phyloP scores from a whole-genome alignment of 2,797 vertebrate genomes.

The Paratrypauchen microcephalus region DNA sequence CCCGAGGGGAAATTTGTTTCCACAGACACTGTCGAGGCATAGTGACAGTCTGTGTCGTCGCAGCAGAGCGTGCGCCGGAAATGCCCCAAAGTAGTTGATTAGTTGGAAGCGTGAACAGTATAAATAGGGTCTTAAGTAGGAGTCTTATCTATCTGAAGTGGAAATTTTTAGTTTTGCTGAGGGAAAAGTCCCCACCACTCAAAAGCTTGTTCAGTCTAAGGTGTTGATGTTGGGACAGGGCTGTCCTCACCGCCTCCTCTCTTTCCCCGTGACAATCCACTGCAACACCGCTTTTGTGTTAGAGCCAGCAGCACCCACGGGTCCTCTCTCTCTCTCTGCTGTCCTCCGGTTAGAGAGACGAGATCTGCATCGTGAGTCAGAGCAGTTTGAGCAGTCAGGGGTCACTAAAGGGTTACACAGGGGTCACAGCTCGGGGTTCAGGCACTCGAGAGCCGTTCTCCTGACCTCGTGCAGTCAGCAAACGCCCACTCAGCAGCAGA shows the following conservation, averaged over 20 bases:
- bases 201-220: conserved; percentile 58
- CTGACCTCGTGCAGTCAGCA: conserved; percentile 67
- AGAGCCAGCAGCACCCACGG: conserved; percentile 35
- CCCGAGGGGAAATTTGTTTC: too few species aligned
- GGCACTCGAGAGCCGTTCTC: conserved; percentile 47
- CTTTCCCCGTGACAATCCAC: conserved; percentile 63
- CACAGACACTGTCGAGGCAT: too few species aligned
- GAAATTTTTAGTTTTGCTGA: not conserved
- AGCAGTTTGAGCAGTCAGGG: conserved; percentile 44
- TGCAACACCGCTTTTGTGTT: conserved; percentile 67
- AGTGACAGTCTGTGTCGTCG: too few species aligned
- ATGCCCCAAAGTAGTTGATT: not conserved
- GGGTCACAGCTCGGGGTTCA: conserved; percentile 60
- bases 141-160: not conserved
- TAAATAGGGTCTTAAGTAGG: not conserved
- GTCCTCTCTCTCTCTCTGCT: conserved; percentile 23
- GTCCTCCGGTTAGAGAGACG: conserved; percentile 30
- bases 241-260: conserved; percentile 59
- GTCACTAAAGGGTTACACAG: conserved; percentile 62
- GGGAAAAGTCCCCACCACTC: conserved; percentile 45
- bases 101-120: not conserved
- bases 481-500: conserved; percentile 74
- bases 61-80: too few species aligned
- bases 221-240: conserved; percentile 45
- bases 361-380: conserved; percentile 68